Evolutionary conservation across 2,797 vertebrate species (phyloP).

Genomic region (Aphelocoma californica): DNA sequence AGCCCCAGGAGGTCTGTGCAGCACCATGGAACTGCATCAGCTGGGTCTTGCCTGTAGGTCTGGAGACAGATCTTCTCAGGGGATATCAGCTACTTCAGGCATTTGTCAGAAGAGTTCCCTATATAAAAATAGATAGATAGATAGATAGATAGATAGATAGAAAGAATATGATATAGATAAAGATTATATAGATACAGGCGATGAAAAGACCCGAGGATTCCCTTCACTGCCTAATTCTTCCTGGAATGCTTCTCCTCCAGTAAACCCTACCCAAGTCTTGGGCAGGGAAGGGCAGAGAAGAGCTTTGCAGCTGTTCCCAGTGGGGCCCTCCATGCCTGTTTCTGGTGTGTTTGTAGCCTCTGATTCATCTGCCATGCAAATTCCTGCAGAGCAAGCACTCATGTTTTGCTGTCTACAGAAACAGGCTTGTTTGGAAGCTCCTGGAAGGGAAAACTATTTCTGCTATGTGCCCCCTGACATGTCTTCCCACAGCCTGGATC

Average conservation of each 20-base stretch:
- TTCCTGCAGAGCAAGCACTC: not conserved
- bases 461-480: not conserved
- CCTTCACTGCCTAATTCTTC: not conserved
- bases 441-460: not conserved
- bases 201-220: not conserved
- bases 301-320: not conserved
- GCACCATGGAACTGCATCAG: not conserved
- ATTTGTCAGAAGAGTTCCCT: not conserved
- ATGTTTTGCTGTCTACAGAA: not conserved
- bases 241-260: not conserved
- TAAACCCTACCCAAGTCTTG: not conserved
- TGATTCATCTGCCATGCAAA: not conserved
- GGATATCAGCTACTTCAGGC: not conserved
- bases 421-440: not conserved
- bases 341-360: not conserved
- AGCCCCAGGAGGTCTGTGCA: not conserved
- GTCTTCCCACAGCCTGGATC: not conserved
- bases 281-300: not conserved
- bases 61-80: not conserved
- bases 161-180: not conserved
- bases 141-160: not conserved
- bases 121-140: not conserved
- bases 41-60: not conserved
- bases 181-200: not conserved
- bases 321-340: not conserved